Evolutionary conservation across 2,888 invertebrate species (phyloP).

Genomic region (Matsumyia berberina): DNA sequence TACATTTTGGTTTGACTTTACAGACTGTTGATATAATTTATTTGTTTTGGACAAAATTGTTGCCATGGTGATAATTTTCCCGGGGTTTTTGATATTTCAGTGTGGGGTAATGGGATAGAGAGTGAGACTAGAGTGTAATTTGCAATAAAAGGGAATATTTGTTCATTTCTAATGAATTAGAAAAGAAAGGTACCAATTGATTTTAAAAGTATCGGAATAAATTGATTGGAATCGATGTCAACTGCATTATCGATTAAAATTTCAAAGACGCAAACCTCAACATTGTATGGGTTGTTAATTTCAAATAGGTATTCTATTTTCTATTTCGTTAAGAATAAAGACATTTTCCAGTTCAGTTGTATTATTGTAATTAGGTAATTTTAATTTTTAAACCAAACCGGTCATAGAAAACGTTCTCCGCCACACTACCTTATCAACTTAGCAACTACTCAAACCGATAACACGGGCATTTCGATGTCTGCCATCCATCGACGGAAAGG

Average conservation of each 20-base stretch:
- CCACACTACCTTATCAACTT: background rate
- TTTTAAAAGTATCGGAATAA: too few species aligned
- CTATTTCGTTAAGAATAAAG: too few species aligned
- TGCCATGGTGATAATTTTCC: constrained; percentile 12
- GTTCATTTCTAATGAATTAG: background rate
- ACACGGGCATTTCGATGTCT: background rate
- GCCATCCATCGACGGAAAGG: background rate
- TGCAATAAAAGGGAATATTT: background rate
- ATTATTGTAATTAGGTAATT: too few species aligned
- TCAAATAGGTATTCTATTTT: too few species aligned
- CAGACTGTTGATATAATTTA: background rate
- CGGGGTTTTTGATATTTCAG: background rate
- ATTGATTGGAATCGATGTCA: background rate
- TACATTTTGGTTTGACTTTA: constrained; percentile 71
- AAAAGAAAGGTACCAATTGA: too few species aligned
- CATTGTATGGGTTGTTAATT: too few species aligned
- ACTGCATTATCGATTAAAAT: background rate
- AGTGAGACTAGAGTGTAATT: background rate
- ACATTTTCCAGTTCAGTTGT: too few species aligned
- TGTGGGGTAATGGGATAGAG: too few species aligned
- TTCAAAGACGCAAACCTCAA: background rate
- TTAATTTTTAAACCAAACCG: background rate
- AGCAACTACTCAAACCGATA: constrained; percentile 10
- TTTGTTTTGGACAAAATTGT: constrained; percentile 27
- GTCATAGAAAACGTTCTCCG: background rate